phyloP scores from a whole-genome alignment of 2,888 invertebrate species.

The Lepetodrilus schrolli region DNA sequence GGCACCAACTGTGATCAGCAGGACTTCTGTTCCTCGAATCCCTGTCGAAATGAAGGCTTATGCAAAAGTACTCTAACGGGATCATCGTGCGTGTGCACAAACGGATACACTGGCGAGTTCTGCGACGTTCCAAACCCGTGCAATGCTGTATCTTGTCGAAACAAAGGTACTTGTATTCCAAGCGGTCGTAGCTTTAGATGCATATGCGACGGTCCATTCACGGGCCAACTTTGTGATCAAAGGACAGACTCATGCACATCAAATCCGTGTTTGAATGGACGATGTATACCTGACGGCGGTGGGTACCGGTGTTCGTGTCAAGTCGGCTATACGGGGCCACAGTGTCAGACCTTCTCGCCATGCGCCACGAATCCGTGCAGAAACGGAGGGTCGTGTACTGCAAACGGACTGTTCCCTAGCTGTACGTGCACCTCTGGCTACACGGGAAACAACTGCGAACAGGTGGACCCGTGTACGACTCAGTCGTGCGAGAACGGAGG shows the following conservation, averaged over 20 bases:
- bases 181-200: background rate
- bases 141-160: constrained; percentile 9
- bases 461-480: background rate
- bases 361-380: constrained; percentile 12
- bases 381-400: constrained; percentile 26
- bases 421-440: constrained; percentile 8
- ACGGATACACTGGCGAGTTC: constrained; percentile 11
- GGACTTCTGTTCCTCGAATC: constrained; percentile 5
- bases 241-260: background rate
- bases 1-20: constrained; percentile 15
- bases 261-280: constrained; percentile 6
- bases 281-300: background rate
- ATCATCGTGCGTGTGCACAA: constrained; percentile 8
- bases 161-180: background rate
- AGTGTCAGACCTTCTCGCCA: background rate
- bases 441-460: constrained; percentile 24
- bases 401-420: background rate
- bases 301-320: background rate
- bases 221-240: background rate
- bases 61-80: background rate
- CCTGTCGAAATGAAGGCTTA: constrained; percentile 19
- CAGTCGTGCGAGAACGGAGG: constrained; percentile 19
- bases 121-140: constrained; percentile 23
- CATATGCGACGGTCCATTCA: background rate
- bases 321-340: background rate